Evolutionary conservation across 2,113 vertebrate genomes (phyloP).

Genomic region (Australoheros scitulus): DNA sequence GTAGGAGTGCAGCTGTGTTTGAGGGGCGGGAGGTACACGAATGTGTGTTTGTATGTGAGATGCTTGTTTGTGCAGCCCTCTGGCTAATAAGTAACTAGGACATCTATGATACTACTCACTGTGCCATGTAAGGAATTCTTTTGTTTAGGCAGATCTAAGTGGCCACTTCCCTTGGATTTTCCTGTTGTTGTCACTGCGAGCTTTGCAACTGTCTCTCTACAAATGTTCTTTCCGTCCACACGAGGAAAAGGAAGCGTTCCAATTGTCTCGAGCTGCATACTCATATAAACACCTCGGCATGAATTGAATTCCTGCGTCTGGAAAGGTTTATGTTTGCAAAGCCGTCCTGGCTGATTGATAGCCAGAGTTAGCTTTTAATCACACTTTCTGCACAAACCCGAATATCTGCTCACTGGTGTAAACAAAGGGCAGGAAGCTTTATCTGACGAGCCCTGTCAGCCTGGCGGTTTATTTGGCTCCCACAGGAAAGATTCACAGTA

Average conservation of each 20-base stretch:
- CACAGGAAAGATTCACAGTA: slow-evolving; percentile 22
- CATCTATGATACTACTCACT: not conserved
- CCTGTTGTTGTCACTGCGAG: slow-evolving; percentile 75
- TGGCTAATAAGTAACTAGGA: slow-evolving; percentile 68
- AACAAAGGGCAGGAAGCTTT: slow-evolving; percentile 13
- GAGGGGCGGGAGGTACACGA: not conserved
- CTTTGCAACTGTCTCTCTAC: slow-evolving; percentile 24
- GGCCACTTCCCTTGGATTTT: slow-evolving; percentile 74
- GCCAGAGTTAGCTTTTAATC: slow-evolving; percentile 1
- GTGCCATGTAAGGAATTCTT: slow-evolving; percentile 48
- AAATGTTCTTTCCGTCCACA: slow-evolving; percentile 50
- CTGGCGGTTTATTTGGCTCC: slow-evolving; percentile 27
- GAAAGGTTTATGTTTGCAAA: slow-evolving; percentile 25
- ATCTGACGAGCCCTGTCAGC: not conserved
- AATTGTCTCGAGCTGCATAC: slow-evolving; percentile 44
- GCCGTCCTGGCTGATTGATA: not conserved
- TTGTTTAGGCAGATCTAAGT: slow-evolving; percentile 55
- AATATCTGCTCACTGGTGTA: slow-evolving; percentile 5
- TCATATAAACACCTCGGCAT: slow-evolving; percentile 26
- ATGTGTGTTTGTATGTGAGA: not conserved
- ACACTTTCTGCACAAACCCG: not conserved
- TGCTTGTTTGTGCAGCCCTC: slow-evolving; percentile 39
- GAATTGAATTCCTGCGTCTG: slow-evolving; percentile 45
- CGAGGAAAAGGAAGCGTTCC: slow-evolving; percentile 74
- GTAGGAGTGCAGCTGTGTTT: not conserved